Evolutionary conservation across 2,113 vertebrate genomes (phyloP).

Genomic region (Ageneiosus marmoratus): DNA sequence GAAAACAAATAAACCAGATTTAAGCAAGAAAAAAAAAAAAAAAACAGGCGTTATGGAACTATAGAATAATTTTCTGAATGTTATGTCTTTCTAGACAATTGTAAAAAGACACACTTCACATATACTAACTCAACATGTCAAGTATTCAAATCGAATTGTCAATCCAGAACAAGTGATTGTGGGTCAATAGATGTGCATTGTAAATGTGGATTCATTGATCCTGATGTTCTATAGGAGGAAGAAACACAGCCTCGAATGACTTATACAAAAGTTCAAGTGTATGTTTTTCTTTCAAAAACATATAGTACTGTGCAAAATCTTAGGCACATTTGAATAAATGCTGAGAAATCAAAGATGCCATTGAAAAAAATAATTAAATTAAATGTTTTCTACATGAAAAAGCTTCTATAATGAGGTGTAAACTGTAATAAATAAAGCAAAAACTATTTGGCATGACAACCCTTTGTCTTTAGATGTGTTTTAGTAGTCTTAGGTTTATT

Average conservation of each 20-base stretch:
- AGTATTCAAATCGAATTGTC: neutral
- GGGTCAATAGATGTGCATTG: neutral
- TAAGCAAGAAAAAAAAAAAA: neutral
- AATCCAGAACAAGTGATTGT: neutral
- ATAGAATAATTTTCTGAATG: neutral
- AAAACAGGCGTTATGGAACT: neutral
- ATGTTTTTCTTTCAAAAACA: neutral
- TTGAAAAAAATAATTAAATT: too few species aligned
- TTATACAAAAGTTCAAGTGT: neutral
- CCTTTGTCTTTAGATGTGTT: too few species aligned
- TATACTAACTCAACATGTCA: neutral
- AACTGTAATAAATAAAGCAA: too few species aligned
- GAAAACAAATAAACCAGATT: neutral
- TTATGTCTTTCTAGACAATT: neutral
- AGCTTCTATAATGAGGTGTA: too few species aligned
- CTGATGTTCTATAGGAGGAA: neutral
- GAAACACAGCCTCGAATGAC: neutral
- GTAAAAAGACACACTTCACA: neutral
- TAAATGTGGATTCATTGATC: neutral
- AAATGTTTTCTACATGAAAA: too few species aligned
- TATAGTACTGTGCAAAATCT: too few species aligned
- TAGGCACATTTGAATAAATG: too few species aligned
- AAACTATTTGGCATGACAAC: too few species aligned
- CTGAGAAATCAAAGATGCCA: too few species aligned
- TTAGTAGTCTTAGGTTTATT: too few species aligned